Conservation (phyloP, 2,888 invertebrate species). For the Notodonta dromedarius region DNA sequence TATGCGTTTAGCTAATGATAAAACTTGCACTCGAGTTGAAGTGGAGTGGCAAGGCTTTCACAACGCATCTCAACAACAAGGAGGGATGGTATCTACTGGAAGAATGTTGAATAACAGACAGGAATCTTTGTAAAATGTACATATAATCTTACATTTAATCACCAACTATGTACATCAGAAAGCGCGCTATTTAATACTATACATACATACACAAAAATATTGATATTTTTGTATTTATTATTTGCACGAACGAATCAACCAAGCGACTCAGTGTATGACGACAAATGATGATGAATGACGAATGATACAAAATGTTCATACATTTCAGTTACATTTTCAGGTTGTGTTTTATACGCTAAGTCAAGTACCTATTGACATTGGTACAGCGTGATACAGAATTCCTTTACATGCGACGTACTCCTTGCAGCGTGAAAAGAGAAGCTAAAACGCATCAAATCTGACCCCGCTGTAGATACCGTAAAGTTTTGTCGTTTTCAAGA, state of each 20-base stretch:
- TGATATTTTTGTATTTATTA: constrained; percentile 41
- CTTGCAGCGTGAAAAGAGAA: too few relatives aligned
- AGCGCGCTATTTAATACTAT: constrained; percentile 67
- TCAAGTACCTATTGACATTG: too few relatives aligned
- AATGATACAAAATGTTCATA: neutral
- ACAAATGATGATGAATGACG: too few relatives aligned
- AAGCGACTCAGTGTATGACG: constrained; percentile 7
- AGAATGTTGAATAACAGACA: constrained; percentile 42
- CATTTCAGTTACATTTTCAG: neutral
- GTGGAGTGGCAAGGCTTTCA: too few relatives aligned
- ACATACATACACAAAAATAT: constrained; percentile 78
- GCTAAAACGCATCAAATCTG: too few relatives aligned
- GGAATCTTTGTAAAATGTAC: constrained; percentile 77
- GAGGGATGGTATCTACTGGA: neutral
- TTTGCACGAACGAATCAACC: constrained; percentile 21
- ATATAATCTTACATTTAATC: constrained; percentile 80
- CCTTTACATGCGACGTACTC: too few relatives aligned
- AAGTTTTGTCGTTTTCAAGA: too few relatives aligned
- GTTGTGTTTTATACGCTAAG: too few relatives aligned
- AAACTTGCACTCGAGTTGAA: too few relatives aligned
- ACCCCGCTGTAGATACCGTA: too few relatives aligned
- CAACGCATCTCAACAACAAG: neutral
- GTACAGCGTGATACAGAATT: too few relatives aligned
- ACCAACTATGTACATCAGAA: constrained; percentile 79
- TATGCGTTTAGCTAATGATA: too few relatives aligned